Conservation (phyloP, 1,140 invertebrate species). For the Agraylea sexmaculata region DNA sequence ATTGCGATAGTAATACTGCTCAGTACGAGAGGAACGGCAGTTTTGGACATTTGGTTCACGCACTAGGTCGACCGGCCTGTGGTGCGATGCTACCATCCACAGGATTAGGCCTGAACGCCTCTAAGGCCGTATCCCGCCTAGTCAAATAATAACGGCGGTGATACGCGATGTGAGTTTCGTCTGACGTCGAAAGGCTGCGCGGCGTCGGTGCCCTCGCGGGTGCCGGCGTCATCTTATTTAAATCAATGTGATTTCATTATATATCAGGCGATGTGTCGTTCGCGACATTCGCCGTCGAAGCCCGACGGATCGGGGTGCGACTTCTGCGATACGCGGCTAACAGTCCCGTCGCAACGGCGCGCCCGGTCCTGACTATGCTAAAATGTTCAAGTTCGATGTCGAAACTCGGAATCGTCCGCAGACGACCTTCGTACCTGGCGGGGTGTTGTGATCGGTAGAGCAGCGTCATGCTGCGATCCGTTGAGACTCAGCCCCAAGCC, state of each 20-base stretch:
- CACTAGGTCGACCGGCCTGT: constrained; percentile 51
- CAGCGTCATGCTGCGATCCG: constrained; percentile 41
- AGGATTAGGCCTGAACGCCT: constrained; percentile 73
- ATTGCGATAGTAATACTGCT: constrained; percentile 42
- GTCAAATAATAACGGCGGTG: constrained; percentile 33
- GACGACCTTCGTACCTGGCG: constrained; percentile 47
- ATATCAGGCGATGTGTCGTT: no score
- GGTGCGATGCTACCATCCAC: constrained; percentile 68
- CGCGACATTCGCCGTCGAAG: no score
- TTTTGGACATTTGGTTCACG: constrained; percentile 61
- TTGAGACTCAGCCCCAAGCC: constrained; percentile 40
- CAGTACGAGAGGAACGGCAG: constrained; percentile 51
- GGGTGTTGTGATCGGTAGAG: constrained; percentile 49
- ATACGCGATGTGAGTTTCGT: no score
- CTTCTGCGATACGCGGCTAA: no score
- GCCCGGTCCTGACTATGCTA: no score
- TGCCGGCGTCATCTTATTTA: no score
- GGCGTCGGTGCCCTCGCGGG: no score
- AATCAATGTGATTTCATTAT: no score
- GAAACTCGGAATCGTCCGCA: constrained; percentile 46
- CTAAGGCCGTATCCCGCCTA: constrained; percentile 61
- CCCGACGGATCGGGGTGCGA: no score
- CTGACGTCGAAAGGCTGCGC: no score
- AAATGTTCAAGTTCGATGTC: constrained; percentile 41
- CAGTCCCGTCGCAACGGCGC: no score